These are phyloP conservation scores for Eudorcas thomsonii DNA, from an alignment of 2,113 vertebrate genomes.

Conservation along the genomic window DNA sequence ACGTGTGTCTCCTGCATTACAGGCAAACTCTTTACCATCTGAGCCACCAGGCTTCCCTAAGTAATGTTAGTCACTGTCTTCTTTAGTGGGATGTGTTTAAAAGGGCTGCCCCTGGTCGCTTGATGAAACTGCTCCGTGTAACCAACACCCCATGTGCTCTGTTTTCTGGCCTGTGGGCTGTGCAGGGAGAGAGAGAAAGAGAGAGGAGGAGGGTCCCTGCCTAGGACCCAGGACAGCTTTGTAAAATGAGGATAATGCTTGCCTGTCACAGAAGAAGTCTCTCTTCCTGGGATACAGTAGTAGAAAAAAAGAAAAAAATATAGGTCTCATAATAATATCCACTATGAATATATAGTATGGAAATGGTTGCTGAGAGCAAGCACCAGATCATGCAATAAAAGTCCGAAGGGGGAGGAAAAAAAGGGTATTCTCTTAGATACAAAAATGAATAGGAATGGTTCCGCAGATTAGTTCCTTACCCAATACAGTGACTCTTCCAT, in stretches of 20 bases:
- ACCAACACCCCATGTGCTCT: not conserved
- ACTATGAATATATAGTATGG: not conserved
- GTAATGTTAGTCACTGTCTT: not conserved
- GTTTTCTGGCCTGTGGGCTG: not conserved
- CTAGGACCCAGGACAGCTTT: not conserved
- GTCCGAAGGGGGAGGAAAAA: not conserved
- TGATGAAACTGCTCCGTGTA: not conserved
- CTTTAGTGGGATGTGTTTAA: not conserved
- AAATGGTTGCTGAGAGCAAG: not conserved
- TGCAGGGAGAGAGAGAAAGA: fast-evolving
- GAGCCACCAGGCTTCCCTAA: not conserved
- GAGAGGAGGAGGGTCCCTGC: not conserved
- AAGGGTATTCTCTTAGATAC: not conserved
- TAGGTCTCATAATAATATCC: not conserved
- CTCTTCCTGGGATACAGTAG: not conserved
- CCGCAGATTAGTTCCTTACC: not conserved
- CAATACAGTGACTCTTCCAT: not conserved
- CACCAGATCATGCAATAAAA: not conserved
- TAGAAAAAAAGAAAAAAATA: not conserved
- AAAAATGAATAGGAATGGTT: not conserved
- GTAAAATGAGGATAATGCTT: not conserved
- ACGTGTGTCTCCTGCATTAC: not conserved
- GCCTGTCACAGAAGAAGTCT: not conserved
- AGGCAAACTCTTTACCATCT: not conserved
- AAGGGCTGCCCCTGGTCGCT: not conserved